phyloP scores from a whole-genome alignment of 2,888 invertebrate species.

The Xanthia icteritia region DNA sequence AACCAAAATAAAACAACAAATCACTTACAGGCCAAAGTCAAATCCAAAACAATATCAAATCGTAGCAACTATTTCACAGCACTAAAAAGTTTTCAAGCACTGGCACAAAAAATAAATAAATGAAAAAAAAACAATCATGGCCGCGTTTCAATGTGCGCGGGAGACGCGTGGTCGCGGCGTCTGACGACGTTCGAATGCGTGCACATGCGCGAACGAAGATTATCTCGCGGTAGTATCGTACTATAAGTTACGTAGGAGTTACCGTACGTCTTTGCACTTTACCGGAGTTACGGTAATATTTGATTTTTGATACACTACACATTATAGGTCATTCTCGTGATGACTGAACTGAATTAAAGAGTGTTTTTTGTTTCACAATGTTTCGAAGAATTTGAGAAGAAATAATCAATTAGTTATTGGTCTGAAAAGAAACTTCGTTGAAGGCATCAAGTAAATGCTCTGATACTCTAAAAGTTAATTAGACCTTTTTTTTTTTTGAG shows the following conservation, averaged over 20 bases:
- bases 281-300: constrained; percentile 68
- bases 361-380: no score
- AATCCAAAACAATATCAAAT: constrained; percentile 63
- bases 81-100: constrained; percentile 61
- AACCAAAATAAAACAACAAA: constrained; percentile 18
- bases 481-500: no score
- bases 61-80: constrained; percentile 57
- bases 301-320: constrained; percentile 57
- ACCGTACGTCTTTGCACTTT: constrained; percentile 79
- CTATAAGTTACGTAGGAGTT: constrained; percentile 76
- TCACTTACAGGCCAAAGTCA: constrained; percentile 57
- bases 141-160: constrained; percentile 61
- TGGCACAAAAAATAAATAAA: constrained; percentile 64
- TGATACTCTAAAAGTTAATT: no score
- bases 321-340: constrained; percentile 51
- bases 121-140: constrained; percentile 73
- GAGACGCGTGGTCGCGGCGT: constrained; percentile 75
- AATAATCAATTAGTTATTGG: no score
- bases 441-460: no score
- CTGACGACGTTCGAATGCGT: constrained; percentile 80
- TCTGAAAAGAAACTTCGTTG: no score
- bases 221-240: constrained; percentile 72
- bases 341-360: no score
- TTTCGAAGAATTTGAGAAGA: no score
- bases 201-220: constrained; percentile 79